A percentile compares a stretch with the other conserved stretches of the same genome.
phyloP scores from a whole-genome alignment of 1,140 invertebrate genomes.

The Drosophila carrolli region DNA sequence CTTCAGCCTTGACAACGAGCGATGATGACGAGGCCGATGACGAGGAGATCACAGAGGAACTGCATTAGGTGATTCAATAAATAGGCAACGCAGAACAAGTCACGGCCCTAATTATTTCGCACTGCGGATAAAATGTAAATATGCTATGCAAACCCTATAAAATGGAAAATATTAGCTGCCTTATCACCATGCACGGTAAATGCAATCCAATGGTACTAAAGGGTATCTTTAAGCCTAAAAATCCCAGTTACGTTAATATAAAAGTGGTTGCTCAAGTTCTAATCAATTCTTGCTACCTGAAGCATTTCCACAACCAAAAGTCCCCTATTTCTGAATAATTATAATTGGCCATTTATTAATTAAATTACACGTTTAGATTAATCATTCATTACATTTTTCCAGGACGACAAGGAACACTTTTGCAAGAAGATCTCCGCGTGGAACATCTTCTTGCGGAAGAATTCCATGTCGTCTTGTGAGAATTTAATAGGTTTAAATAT shows the following conservation, averaged over 20 bases:
- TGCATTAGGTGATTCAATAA: constrained; percentile 52
- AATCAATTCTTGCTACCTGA: neutral
- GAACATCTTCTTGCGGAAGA: neutral
- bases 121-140: constrained; percentile 1
- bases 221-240: no score
- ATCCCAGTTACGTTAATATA: no score
- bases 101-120: constrained; percentile 1
- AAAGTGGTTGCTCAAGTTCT: no score
- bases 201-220: no score
- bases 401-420: neutral
- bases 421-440: neutral
- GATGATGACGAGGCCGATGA: constrained; percentile 77
- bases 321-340: neutral
- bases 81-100: constrained; percentile 14
- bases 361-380: no score
- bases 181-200: no score
- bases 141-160: neutral
- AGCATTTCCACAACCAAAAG: neutral
- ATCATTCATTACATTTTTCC: no score
- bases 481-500: neutral
- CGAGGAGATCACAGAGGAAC: constrained; percentile 81
- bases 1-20: constrained; percentile 30
- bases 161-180: neutral
- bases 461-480: neutral
- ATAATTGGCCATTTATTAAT: no score